Conservation (phyloP, 2,888 invertebrate genomes). For the Drosophila vallismaia region DNA sequence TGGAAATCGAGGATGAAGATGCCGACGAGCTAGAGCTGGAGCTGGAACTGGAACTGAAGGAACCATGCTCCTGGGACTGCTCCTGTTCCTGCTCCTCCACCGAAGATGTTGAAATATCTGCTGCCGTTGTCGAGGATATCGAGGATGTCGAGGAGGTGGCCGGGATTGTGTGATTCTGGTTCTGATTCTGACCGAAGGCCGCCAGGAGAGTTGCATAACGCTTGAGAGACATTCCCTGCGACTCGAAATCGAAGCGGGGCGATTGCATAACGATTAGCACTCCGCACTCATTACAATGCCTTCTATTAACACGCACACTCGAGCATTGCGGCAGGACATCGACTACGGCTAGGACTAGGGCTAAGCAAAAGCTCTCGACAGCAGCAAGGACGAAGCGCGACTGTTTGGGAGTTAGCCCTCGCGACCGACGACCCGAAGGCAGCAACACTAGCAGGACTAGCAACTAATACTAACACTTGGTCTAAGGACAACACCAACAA, state of each 20-base stretch:
- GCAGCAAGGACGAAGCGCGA: slow-evolving; percentile 64
- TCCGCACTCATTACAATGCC: slow-evolving; percentile 43
- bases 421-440: slow-evolving; percentile 34
- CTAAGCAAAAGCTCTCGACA: slow-evolving; percentile 58
- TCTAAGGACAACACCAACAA: neutral
- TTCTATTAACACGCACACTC: slow-evolving; percentile 49
- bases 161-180: slow-evolving; percentile 31
- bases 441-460: neutral
- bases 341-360: slow-evolving; percentile 20
- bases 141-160: slow-evolving; percentile 32
- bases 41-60: slow-evolving; percentile 17
- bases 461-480: slow-evolving; percentile 3
- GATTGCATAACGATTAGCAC: slow-evolving; percentile 75
- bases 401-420: slow-evolving; percentile 38
- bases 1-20: slow-evolving; percentile 44
- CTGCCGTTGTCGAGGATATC: slow-evolving; percentile 52
- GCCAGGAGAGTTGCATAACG: slow-evolving; percentile 85
- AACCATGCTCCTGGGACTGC: slow-evolving; percentile 70
- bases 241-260: slow-evolving; percentile 41
- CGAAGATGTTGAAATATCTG: slow-evolving; percentile 37
- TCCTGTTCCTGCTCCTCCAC: slow-evolving; percentile 41
- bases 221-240: slow-evolving; percentile 86
- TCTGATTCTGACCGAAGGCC: slow-evolving; percentile 76
- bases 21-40: neutral
- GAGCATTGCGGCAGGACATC: slow-evolving; percentile 14